Evolutionary conservation across 2,797 vertebrate genomes (phyloP).

Genomic region (Zalophus californianus): DNA sequence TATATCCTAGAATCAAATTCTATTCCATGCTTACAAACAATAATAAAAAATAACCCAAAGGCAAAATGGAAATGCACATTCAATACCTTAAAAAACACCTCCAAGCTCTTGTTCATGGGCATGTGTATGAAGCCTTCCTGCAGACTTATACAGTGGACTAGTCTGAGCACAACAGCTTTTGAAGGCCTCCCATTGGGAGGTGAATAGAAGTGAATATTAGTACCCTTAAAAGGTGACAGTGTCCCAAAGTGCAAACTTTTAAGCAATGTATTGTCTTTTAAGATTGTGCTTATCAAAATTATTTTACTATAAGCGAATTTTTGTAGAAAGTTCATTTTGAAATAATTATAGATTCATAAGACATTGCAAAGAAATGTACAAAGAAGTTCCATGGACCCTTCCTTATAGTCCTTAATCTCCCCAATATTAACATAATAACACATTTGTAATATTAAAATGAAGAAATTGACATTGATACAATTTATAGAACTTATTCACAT

Average conservation of each 20-base stretch:
- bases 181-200: neutral
- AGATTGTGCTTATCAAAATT: neutral
- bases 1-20: neutral
- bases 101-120: neutral
- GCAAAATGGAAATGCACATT: neutral
- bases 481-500: neutral
- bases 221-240: neutral
- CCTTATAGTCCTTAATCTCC: neutral
- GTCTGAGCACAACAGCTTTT: neutral
- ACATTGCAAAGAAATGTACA: neutral
- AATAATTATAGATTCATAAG: constrained; percentile 12
- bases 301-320: constrained; percentile 28
- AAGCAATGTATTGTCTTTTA: constrained; percentile 8
- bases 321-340: constrained; percentile 31
- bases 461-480: neutral
- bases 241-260: neutral
- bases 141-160: neutral
- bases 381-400: neutral
- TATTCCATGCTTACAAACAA: neutral
- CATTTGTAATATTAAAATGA: constrained; percentile 32
- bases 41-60: neutral
- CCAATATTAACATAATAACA: neutral
- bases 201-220: neutral
- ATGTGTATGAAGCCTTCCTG: neutral
- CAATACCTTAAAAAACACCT: neutral